Evolutionary conservation across 2,113 vertebrate genomes (phyloP), one percentile per base, ranked within the genome.

Genomic region (Podarcis cretensis): DNA sequence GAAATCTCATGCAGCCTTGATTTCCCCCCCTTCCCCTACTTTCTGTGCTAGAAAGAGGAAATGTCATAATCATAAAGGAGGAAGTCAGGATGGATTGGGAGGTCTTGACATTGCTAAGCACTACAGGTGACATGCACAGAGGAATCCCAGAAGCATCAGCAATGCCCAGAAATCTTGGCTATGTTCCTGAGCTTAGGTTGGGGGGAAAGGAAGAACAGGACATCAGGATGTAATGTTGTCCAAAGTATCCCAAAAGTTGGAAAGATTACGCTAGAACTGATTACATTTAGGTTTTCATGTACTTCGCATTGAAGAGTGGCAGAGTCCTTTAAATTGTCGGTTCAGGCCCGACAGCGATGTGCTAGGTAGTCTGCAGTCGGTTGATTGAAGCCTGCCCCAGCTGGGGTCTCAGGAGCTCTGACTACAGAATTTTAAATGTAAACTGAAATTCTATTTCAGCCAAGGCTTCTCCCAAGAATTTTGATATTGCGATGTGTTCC

Each of bases 401-500:
- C 77, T 84, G 88, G n/a, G 66, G 43, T 75, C 77, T 27, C 13
- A 81, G 77, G 69, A 2, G 23, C 6, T 14, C 65, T 75, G 18
- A 66, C 0, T 71, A 1, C 81, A 88, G 85, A 54, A 63, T 68
- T 88, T 86, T 48, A 40, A 77, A 78, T 86, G 65, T 69, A 82
- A 90, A 77, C 32, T 30, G 35, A 74, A 87, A 89, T 84, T 74
- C 66, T 71, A 30, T 37, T 10, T 90, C 84, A 66, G 21, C 89
- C 25, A 7, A 78, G 73, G 79, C 65, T 35, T n/a, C 37, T 86
- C 73, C 32, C 68, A 32, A 86, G 73, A 69, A 82, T n/a, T 25
- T 86, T 78, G 88, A 81, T 86, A 82, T 65, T 83, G 85, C 86
- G 81, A 59, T 57, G 73, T 35, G 68, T 86, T 80, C 78, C 20